Evolutionary conservation across 2,888 invertebrate species (phyloP), one percentile per base, ranked within the genome.

Genomic region (Diadromus collaris): DNA sequence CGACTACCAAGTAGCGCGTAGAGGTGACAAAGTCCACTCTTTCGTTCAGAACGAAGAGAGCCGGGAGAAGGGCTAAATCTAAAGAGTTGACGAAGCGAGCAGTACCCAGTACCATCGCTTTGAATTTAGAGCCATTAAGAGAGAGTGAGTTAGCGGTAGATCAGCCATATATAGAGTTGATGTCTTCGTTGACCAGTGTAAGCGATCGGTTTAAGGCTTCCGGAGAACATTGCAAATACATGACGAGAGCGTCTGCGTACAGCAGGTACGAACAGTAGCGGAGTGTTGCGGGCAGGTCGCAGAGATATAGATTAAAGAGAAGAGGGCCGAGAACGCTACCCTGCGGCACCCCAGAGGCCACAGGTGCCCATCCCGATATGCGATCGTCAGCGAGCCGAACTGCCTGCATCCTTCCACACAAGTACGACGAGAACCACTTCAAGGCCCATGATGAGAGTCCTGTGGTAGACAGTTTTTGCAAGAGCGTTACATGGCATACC

Each of bases 261-360:
- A 72, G 27, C 3, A 63, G 16, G 13, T 71, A 48, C 2, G 34
- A 34, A 29, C 68, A 56, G 1, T 21, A 7, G 29, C 19, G 21
- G 13, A 24, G 29, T 2, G 10, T 27, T 24, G 27, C 41, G 2
- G 64, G 34, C 21, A 51, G 54, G 16, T 73, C 56, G 19, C 24
- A 7, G 2, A 58, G 24, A 21, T 51, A 73, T 0, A 65, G 44
- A 1, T 38, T 65, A 9, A 58, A 73, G 0, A 73, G 29, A 19
- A 56, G 29, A 1, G 68, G 68, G 13, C 75, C 68, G 6, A 79
- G 67, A 9, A 78, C 68, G 24, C 67, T 70, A 19, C 71, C 76
- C 44, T 71, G 71, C 0, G 71, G 71, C 1, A 78, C 74, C 2
- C 78, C 74, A 6, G 69, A 46, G 7, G 27, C 4, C 6, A 61